phyloP scores from a whole-genome alignment of 2,888 invertebrate species.

The Drosophila conformis region DNA sequence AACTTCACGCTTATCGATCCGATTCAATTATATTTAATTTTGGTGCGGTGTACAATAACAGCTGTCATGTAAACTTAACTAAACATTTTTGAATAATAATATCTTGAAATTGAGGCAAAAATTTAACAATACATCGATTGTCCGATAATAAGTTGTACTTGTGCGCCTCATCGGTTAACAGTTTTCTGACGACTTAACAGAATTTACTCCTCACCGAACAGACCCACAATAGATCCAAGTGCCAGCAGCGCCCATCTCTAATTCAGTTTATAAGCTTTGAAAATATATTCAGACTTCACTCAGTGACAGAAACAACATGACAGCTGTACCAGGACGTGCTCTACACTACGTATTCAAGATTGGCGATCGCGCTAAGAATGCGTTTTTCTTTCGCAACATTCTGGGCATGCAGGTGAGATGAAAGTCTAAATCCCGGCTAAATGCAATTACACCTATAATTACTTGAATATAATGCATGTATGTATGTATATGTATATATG shows the following conservation, averaged over 20 bases:
- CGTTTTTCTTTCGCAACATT: conserved; percentile 94
- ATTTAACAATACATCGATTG: background rate
- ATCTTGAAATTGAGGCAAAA: background rate
- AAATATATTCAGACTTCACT: background rate
- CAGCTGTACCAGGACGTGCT: conserved; percentile 89
- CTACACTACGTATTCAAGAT: conserved; percentile 99
- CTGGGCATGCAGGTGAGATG: conserved; percentile 96
- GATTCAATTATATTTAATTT: background rate
- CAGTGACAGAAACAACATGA: conserved; percentile 43
- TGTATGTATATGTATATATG: background rate
- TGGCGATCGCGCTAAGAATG: conserved; percentile 93
- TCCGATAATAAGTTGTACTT: background rate
- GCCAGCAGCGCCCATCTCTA: background rate
- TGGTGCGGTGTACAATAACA: background rate
- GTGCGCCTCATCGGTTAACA: background rate
- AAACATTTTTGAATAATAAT: background rate
- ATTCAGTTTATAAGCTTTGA: conserved; percentile 14
- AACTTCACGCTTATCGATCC: background rate
- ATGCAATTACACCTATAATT: background rate
- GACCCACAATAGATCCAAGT: background rate
- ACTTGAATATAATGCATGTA: background rate
- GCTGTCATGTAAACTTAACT: background rate
- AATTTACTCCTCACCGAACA: conserved; percentile 11
- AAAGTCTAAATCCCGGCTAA: conserved; percentile 11
- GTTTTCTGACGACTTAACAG: conserved; percentile 14